phyloP scores from a whole-genome alignment of 2,113 vertebrate genomes.

The Phylloscopus trochiloides region DNA sequence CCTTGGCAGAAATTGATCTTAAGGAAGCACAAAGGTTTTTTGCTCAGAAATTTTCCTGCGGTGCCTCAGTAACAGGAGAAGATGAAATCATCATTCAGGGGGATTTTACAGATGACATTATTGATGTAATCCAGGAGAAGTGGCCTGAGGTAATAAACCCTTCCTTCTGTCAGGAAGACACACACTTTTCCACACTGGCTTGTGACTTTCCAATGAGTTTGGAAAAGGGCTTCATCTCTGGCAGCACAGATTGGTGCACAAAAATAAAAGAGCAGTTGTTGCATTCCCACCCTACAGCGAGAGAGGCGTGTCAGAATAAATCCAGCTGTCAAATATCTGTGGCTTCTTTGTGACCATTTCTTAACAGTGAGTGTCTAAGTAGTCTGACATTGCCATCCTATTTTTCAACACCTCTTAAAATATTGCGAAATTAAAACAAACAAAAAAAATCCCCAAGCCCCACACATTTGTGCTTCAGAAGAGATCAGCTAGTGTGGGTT shows the following conservation, averaged over 20 bases:
- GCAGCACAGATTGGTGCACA: neutral
- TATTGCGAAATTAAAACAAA: neutral
- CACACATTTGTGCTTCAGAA: neutral
- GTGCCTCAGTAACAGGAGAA: slow-evolving; percentile 96
- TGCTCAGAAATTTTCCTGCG: slow-evolving; percentile 98
- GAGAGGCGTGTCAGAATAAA: neutral
- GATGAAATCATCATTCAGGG: slow-evolving; percentile 99
- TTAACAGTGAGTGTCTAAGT: neutral
- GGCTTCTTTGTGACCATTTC: neutral
- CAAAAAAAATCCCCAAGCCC: neutral
- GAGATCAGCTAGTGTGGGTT: neutral
- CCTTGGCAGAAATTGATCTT: slow-evolving; percentile 89
- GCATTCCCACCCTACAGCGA: neutral
- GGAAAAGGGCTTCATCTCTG: neutral
- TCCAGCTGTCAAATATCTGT: neutral
- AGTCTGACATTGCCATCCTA: neutral
- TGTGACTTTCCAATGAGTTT: neutral
- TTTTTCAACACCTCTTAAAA: neutral
- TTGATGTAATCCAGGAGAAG: slow-evolving; percentile 98
- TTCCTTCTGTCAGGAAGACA: neutral
- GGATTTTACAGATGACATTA: slow-evolving; percentile 98
- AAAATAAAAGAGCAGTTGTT: neutral
- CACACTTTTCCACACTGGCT: neutral
- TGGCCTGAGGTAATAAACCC: slow-evolving; percentile 88
- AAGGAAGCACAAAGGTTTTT: slow-evolving; percentile 99